These are phyloP conservation scores for Sebastiscus albofasciatus DNA, from an alignment of 2,797 vertebrate genomes.

Conservation along the genomic window DNA sequence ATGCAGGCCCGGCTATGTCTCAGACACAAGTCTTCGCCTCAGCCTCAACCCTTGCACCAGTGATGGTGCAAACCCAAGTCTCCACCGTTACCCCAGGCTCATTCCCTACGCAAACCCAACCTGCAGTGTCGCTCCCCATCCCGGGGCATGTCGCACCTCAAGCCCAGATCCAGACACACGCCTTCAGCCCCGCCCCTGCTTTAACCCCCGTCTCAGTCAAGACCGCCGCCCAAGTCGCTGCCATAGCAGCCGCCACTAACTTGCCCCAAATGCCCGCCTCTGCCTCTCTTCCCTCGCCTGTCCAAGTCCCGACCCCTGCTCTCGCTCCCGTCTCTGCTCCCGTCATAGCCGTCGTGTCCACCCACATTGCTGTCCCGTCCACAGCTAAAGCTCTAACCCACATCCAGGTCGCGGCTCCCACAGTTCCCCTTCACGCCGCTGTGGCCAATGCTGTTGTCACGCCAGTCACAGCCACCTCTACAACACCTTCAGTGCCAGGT, in stretches of 20 bases:
- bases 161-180: constrained; percentile 40
- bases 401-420: constrained; percentile 50
- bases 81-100: neutral
- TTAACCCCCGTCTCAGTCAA: constrained; percentile 18
- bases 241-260: neutral
- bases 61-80: constrained; percentile 17
- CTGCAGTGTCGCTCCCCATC: neutral
- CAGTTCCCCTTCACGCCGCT: constrained; percentile 53
- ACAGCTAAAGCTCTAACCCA: constrained; percentile 59
- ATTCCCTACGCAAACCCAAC: constrained; percentile 25
- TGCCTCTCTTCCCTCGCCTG: constrained; percentile 54
- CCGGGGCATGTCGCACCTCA: constrained; percentile 32
- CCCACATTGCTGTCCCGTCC: constrained; percentile 53
- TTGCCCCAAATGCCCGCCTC: constrained; percentile 28
- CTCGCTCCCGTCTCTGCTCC: constrained; percentile 64
- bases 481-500: constrained; percentile 90
- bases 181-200: constrained; percentile 2
- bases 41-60: neutral
- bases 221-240: neutral
- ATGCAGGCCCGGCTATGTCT: neutral
- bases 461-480: constrained; percentile 77
- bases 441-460: constrained; percentile 73
- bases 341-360: constrained; percentile 55
- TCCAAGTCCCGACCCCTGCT: constrained; percentile 59
- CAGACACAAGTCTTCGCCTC: constrained; percentile 35